A percentile compares a stretch with the other conserved stretches of the same genome.
Evolutionary conservation across 2,113 vertebrate species (phyloP).

Genomic region (zebrafish (Danio rerio)): GRCz12tu NC_133188.1:32168001-32168500

Average conservation of each 20-base stretch:
- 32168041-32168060: not conserved
- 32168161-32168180: not conserved
- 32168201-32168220: not conserved
- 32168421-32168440: no score
- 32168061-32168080: not conserved
- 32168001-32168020: not conserved
- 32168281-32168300: not conserved
- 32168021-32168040: not conserved
- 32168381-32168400: no score
- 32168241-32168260: not conserved
- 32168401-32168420: no score
- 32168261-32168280: not conserved
- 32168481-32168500: no score
- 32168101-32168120: constrained; percentile 27
- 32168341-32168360: not conserved
- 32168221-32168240: not conserved
- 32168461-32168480: no score
- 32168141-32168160: constrained; percentile 2
- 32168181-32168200: not conserved
- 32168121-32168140: constrained; percentile 13
- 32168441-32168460: no score
- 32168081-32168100: constrained; percentile 1
- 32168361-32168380: not conserved
- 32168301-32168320: not conserved
- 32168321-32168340: not conserved